These are phyloP conservation scores for Malurus elegans DNA, from an alignment of 2,113 vertebrate species.

Conservation along the genomic window DNA sequence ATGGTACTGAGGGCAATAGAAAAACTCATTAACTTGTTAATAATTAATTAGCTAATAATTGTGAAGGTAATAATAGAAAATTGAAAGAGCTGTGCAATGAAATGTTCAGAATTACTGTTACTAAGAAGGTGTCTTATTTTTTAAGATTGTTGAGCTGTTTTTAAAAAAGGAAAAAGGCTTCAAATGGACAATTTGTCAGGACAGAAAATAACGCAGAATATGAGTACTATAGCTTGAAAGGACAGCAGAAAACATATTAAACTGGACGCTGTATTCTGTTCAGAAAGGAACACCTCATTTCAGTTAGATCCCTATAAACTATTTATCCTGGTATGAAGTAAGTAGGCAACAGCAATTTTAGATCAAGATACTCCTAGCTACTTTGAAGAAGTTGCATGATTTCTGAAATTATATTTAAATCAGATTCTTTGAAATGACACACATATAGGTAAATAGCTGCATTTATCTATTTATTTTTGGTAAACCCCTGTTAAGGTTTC, in stretches of 20 bases:
- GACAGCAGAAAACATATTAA: neutral
- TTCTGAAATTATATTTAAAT: slow-evolving; percentile 69
- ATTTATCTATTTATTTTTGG: slow-evolving; percentile 67
- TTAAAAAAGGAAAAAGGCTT: neutral
- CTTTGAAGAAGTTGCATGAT: slow-evolving; percentile 42
- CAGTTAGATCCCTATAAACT: slow-evolving; percentile 19
- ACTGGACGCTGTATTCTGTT: neutral
- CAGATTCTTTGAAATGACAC: slow-evolving; percentile 27
- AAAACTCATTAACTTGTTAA: slow-evolving; percentile 50
- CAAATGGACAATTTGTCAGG: neutral
- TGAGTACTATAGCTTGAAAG: neutral
- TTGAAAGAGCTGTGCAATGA: neutral
- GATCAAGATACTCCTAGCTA: slow-evolving; percentile 32
- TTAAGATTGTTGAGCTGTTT: neutral
- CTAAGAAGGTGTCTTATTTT: neutral
- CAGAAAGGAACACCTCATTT: neutral
- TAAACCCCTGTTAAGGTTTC: slow-evolving; percentile 62
- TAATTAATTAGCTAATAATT: slow-evolving; percentile 60
- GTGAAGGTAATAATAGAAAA: slow-evolving; percentile 22
- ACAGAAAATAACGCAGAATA: neutral
- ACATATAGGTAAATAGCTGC: slow-evolving; percentile 49
- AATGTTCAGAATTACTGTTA: neutral
- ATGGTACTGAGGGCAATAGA: slow-evolving; percentile 5
- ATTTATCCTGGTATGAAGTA: slow-evolving; percentile 32
- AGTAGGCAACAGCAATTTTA: slow-evolving; percentile 26